Base-by-base conservation (phyloP, 1,140 invertebrate genomes). In the Brachionus sp. region DNA sequence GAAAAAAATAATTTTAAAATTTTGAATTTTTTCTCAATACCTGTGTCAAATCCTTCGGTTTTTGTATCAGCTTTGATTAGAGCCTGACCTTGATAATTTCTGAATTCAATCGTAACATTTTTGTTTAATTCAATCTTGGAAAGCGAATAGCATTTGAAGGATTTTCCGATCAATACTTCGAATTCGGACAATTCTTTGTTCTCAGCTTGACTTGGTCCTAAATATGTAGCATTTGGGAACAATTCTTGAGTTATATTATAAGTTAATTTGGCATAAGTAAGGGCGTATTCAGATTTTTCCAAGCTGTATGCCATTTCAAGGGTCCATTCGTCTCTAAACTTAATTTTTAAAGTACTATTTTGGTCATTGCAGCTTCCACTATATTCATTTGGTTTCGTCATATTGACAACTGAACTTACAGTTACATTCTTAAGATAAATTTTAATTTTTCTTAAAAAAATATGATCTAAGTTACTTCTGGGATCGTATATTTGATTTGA, bases 51-150 rank as follows among this genome's bases (percentile, higher is more conserved):
- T n/a, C 16, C 37, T 39, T 35, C 16, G 10, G 35, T 66, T 44
- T 42, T 19, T 16, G 19, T 25, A 13, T n/a, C 29, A 33, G 42
- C 16, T 13, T 68, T 37, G 9, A 68, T 68, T 39, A 82, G 42
- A 68, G 80, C 39, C 53, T 82, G 62, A 25, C 33, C 57, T 50
- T 66, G 80, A 35, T 66, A 82, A 62, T 82, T 82, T 82, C 19
- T 66, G 1, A 82, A 66, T 16, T 82, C 42, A 70, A 82, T 42
- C 0, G 77, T 80, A 12, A 82, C 57, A 44, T 82, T 68, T 13
- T 66, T 19, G 35, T 68, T 29, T 23, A 44, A 53, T 7, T 12
- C n/a, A 44, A 82, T 44, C 4, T 19, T 82, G n/a, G 62, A 44
- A 35, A 44, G 39, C 25, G 80, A 37, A 53, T 82, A 35, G 39